Percentiles rank a stretch among this genome's conserved stretches.
These are phyloP conservation scores for Acanthisitta chloris DNA, from an alignment of 2,113 vertebrate species.

Conservation along the genomic window DNA sequence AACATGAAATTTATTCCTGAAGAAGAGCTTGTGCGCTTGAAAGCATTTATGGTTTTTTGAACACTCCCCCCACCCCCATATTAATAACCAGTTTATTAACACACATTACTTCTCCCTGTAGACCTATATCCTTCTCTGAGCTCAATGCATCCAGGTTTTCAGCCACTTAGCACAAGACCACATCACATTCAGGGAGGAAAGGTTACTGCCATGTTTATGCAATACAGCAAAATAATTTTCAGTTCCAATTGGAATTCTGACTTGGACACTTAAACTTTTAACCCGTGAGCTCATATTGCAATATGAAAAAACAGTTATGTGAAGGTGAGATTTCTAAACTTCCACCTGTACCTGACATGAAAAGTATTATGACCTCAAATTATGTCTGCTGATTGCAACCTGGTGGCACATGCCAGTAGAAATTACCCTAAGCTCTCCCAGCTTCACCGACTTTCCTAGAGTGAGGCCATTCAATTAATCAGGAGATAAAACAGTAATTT, in stretches of 20 bases:
- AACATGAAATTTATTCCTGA: neutral
- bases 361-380: neutral
- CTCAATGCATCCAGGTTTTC: neutral
- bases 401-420: neutral
- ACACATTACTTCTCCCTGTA: neutral
- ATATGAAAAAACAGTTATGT: neutral
- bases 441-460: neutral
- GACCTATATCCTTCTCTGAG: neutral
- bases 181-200: neutral
- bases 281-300: neutral
- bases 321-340: neutral
- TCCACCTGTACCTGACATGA: neutral
- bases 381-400: neutral
- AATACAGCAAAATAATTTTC: neutral
- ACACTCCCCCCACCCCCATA: neutral
- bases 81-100: neutral
- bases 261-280: neutral
- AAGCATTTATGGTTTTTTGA: neutral
- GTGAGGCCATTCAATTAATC: neutral
- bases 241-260: neutral
- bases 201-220: neutral
- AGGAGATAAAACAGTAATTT: neutral
- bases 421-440: neutral
- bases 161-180: neutral
- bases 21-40: neutral